Evolutionary conservation across 1,140 invertebrate species (phyloP).

Genomic region (Drosophila pectinifera): DNA sequence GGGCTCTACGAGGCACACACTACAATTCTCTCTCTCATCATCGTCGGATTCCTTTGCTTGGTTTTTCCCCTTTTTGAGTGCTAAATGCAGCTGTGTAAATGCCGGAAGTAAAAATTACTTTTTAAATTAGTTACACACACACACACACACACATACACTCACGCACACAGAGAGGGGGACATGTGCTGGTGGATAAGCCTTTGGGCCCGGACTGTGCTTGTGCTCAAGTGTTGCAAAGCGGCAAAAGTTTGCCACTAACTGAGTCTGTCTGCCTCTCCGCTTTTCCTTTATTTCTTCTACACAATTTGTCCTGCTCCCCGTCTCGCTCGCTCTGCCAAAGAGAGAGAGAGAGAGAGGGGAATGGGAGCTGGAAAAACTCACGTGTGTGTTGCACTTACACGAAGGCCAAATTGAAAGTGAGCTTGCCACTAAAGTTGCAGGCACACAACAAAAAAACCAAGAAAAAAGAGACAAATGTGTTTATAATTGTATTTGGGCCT

Average conservation of each 20-base stretch:
- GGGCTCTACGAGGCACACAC: not conserved
- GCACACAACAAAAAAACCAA: not conserved
- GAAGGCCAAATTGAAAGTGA: conserved; percentile 75
- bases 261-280: conserved; percentile 29
- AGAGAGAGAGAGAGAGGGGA: no score
- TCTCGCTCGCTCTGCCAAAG: not conserved
- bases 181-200: conserved; percentile 34
- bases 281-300: conserved; percentile 43
- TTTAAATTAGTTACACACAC: conserved; percentile 76
- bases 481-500: conserved; percentile 68
- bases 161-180: not conserved
- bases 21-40: not conserved
- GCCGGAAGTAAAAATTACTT: conserved; percentile 82
- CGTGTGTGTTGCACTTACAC: conserved; percentile 30
- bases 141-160: conserved; percentile 15
- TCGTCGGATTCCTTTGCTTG: not conserved
- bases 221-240: conserved; percentile 70
- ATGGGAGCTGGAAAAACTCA: conserved; percentile 21
- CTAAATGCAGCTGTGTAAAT: conserved; percentile 77
- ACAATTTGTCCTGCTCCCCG: conserved; percentile 50
- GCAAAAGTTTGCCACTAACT: conserved; percentile 64
- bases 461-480: conserved; percentile 51
- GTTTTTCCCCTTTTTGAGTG: conserved; percentile 2
- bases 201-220: conserved; percentile 51
- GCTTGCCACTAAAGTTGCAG: conserved; percentile 47